Conservation (phyloP, 2,888 invertebrate genomes). For the Tetrapedia diversipes region DNA sequence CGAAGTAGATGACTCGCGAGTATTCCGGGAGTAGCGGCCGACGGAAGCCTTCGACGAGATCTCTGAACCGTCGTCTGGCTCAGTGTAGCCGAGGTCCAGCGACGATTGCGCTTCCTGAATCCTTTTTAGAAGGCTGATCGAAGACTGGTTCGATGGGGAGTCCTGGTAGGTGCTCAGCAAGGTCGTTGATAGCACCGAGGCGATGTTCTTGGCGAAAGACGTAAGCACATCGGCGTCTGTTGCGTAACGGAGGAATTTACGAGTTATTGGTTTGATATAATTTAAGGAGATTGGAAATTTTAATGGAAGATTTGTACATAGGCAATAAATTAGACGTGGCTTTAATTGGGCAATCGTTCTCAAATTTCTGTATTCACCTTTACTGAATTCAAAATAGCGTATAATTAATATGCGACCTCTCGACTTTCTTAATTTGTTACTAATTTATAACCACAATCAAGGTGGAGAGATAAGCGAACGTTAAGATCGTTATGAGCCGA, state of each 20-base stretch:
- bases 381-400: too few species aligned
- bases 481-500: too few species aligned
- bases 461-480: too few species aligned
- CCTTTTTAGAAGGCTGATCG: conserved; percentile 9
- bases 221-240: conserved; percentile 71
- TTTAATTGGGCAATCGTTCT: too few species aligned
- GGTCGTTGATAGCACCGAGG: conserved; percentile 69
- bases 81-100: neutral
- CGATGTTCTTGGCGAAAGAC: conserved; percentile 72
- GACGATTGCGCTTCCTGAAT: neutral
- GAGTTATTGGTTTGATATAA: neutral
- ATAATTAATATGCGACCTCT: too few species aligned
- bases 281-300: neutral
- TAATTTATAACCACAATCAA: too few species aligned
- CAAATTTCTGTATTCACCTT: too few species aligned
- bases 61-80: neutral
- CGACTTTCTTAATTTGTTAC: too few species aligned
- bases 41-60: neutral
- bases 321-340: too few species aligned
- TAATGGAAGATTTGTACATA: neutral
- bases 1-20: neutral
- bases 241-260: conserved; percentile 17
- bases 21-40: neutral
- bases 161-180: conserved; percentile 50
- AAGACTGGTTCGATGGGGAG: conserved; percentile 36